Evolutionary conservation across 92 coral and sea anemone species (phyloP), one percentile per base, ranked within the genome.

Genomic region (Ricordea florida): DNA sequence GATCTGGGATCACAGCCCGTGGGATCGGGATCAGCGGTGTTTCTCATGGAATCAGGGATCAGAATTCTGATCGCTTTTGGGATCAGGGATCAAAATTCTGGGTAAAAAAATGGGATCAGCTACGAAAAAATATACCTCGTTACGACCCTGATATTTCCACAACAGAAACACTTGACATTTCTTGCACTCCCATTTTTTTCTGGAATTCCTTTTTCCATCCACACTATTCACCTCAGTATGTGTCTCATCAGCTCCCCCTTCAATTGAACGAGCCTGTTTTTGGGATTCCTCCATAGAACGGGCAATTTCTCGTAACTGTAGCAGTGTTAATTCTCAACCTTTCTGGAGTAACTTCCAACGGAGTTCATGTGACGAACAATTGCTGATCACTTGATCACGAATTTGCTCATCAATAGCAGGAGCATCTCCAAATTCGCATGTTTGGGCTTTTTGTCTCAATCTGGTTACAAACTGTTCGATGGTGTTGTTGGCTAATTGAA

Each of bases 381-480:
- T 50, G 37, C 72, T 58, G 2, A 62, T 73, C 20, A 63, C 87
- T 63, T 82, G 69, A 36, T 73, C 73, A 1, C 89, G 69, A 57
- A 83, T 66, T 34, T 75, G 78, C 55, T 83, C 78, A 23, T 83
- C 83, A 23, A 81, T 56, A 16, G 60, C 76, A 10, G 44, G 4
- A 25, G 43, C 40, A 8, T 65, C 74, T 67, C 89, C 85, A 77
- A 77, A 77, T 44, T 76, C 89, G 46, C 74, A 69, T 5, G 62
- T 59, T 29, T 61, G 69, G 6, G 78, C 78, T 38, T 74, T 66
- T 23, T 75, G 89, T 48, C 80, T 67, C n/a, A 84, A 50, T 62
- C 84, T 76, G 13, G 71, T 82, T 29, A 82, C 53, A 57, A 35
- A 82, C 57, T 74, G 88, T 28, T 74, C 71, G 35, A 74, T 77